Conservation (phyloP, 2,797 vertebrate genomes). For the Danio tinwini region DNA sequence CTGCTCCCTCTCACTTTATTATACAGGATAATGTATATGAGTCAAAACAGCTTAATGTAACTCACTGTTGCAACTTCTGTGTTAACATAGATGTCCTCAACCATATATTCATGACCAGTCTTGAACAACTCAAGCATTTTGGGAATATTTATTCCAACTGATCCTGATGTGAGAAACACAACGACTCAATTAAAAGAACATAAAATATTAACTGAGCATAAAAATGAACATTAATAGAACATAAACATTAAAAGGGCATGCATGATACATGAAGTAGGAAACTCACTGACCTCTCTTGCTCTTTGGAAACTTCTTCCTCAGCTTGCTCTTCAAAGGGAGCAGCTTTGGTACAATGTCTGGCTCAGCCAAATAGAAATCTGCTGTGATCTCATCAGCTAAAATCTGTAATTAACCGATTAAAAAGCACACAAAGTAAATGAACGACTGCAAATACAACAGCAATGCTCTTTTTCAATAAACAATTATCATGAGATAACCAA, state of each 20-base stretch:
- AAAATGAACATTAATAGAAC: no score
- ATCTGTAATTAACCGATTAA: constrained; percentile 75
- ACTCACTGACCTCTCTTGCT: constrained; percentile 77
- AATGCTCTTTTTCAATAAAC: not conserved
- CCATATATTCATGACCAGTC: constrained; percentile 82
- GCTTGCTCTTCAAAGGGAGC: constrained; percentile 83
- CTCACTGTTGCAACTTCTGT: constrained; percentile 88
- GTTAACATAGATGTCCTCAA: constrained; percentile 78
- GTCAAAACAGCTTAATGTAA: constrained; percentile 34
- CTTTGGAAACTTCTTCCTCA: constrained; percentile 88
- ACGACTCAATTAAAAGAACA: not conserved
- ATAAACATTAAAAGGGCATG: not conserved
- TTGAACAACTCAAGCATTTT: constrained; percentile 86
- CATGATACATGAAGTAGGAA: not conserved
- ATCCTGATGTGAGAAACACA: constrained; percentile 73
- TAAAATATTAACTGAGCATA: no score
- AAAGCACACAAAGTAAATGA: not conserved
- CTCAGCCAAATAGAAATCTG: constrained; percentile 89
- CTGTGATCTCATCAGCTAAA: constrained; percentile 85
- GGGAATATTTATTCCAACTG: constrained; percentile 81
- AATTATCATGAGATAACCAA: not conserved
- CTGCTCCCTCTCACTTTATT: not conserved
- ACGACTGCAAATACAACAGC: not conserved
- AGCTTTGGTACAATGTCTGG: constrained; percentile 86
- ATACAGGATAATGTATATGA: not conserved